Conservation (phyloP, 2,113 vertebrate species). For the Platysternon megacephalum region DNA sequence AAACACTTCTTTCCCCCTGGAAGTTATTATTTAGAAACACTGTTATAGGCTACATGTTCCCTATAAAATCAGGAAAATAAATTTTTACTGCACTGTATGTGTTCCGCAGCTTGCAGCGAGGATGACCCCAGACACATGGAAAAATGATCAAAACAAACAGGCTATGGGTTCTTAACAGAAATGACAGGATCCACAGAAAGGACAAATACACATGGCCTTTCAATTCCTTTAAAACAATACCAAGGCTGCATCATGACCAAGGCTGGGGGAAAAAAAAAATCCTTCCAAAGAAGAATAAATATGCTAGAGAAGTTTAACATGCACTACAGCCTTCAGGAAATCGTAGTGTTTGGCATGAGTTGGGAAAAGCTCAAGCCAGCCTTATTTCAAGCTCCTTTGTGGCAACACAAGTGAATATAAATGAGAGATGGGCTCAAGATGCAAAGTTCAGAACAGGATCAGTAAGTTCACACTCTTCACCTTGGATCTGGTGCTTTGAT, state of each 20-base stretch:
- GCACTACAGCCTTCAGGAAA: slow-evolving; percentile 28
- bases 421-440: neutral
- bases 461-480: rapidly evolving
- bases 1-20: neutral
- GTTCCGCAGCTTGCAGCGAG: slow-evolving; percentile 46
- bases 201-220: slow-evolving; percentile 71
- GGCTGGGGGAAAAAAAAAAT: slow-evolving; percentile 53
- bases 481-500: neutral
- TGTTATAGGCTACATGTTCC: neutral
- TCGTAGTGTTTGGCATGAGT: neutral
- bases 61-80: slow-evolving; percentile 25
- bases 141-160: slow-evolving; percentile 69
- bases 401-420: neutral
- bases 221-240: slow-evolving; percentile 59
- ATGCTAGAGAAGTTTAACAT: neutral
- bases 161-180: slow-evolving; percentile 25
- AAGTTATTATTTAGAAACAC: neutral
- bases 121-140: slow-evolving; percentile 61
- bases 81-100: slow-evolving; percentile 15
- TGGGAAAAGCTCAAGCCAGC: neutral
- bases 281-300: slow-evolving; percentile 5
- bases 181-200: slow-evolving; percentile 15
- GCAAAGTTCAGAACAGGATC: neutral
- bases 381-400: neutral
- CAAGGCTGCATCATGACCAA: slow-evolving; percentile 39